Base-by-base conservation (phyloP, 2,888 invertebrate species). In the Diachrysia chrysitis region DNA sequence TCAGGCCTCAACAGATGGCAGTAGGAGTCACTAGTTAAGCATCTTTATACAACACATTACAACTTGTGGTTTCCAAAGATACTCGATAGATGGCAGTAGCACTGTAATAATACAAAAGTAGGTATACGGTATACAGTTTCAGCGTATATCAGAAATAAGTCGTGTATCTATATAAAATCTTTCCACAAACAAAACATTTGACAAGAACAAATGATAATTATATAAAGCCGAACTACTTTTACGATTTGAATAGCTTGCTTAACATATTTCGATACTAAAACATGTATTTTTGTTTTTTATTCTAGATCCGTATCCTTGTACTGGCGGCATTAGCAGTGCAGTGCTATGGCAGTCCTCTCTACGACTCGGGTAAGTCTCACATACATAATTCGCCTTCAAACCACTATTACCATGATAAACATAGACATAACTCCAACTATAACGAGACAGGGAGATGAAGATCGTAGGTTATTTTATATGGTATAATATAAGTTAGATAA, bases 301-400 rank as follows among this genome's bases (percentile, higher is more conserved):
- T 35, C 10, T 63, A 75, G 75, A 60, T 77, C 59, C 37, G 77
- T 64, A 23, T 75, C 10, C 51, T 75, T 55, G 55, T 75, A 48
- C 54, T 75, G 48, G 16, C 77, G 16, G 55, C 58, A 42, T 64
- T 29, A 21, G 69, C 69, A n/a, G 69, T 58, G 51, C 73, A 77
- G 73, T 77, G 77, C 25, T 32, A 63, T 14, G 62, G 51, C 7
- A 37, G 63, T 9, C 73, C 32, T 10, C 62, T 46, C 42, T 37
- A 19, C 51, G 56, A 35, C 9, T 62, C 51, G 9, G 73, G 73
- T 73, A 69, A 69, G 57, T 73, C 56, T 58, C 73, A 69, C 21
- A 62, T 56, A 0, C 66, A 25, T 9, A 32, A 21, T 12, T 77
- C 57, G 5, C 19, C 46, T 16, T 51, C 55, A 17, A 12, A 77